Evolutionary conservation across 2,888 invertebrate species (phyloP).

Genomic region (Polyploca ridens): DNA sequence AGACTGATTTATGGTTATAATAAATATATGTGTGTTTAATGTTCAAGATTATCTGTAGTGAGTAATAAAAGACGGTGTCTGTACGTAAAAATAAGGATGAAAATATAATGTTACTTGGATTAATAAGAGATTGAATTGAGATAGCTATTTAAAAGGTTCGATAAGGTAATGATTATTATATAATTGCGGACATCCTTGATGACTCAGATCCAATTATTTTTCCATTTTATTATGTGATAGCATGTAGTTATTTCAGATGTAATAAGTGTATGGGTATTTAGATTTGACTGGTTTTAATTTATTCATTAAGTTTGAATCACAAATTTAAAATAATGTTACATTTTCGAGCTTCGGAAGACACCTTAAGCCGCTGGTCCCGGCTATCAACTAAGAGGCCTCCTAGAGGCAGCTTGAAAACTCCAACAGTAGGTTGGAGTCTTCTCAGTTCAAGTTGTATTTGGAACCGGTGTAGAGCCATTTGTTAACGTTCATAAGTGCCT

Average conservation of each 20-base stretch:
- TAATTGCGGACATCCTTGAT: background rate
- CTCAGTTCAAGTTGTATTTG: too few relatives aligned
- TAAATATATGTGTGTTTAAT: constrained; percentile 82
- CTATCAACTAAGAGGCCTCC: too few relatives aligned
- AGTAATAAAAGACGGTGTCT: constrained; percentile 48
- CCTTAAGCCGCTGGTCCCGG: too few relatives aligned
- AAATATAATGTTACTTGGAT: constrained; percentile 27
- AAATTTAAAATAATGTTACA: too few relatives aligned
- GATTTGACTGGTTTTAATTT: too few relatives aligned
- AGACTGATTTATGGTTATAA: constrained; percentile 81
- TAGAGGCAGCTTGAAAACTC: too few relatives aligned
- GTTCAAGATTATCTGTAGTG: constrained; percentile 74
- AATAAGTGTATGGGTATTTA: too few relatives aligned
- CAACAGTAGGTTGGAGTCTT: too few relatives aligned
- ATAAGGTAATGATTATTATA: constrained; percentile 5
- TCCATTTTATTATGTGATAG: background rate
- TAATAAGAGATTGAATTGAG: background rate
- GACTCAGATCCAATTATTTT: background rate
- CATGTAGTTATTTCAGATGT: background rate
- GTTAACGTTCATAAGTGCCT: too few relatives aligned
- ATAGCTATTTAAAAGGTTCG: background rate
- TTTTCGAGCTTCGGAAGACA: too few relatives aligned
- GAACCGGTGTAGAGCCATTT: too few relatives aligned
- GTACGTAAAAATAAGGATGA: constrained; percentile 42
- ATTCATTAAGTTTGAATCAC: too few relatives aligned